Evolutionary conservation across 92 coral and sea anemone genomes (phyloP).

Genomic region (Anthopleura xanthogrammica): DNA sequence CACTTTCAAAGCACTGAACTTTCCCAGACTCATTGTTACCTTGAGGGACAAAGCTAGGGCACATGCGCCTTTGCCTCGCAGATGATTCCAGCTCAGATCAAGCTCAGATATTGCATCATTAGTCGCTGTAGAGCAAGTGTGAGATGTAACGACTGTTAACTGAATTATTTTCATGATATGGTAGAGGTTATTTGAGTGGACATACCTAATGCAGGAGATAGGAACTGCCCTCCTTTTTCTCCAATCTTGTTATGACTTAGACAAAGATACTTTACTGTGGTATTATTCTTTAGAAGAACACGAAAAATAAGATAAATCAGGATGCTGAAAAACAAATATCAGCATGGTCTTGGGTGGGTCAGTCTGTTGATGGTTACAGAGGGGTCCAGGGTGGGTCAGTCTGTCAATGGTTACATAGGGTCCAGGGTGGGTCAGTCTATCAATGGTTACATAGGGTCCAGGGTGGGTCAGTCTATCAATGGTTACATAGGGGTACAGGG

Average conservation of each 20-base stretch:
- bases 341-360: not conserved
- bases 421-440: not conserved
- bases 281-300: conserved; percentile 52
- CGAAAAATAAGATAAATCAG: not conserved
- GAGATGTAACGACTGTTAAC: not conserved
- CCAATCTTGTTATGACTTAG: conserved; percentile 90
- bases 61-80: conserved; percentile 92
- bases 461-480: not conserved
- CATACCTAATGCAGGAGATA: conserved; percentile 87
- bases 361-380: not conserved
- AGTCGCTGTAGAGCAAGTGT: conserved; percentile 55
- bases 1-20: no score
- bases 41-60: conserved; percentile 89
- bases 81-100: conserved; percentile 96
- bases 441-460: not conserved
- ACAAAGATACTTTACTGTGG: conserved; percentile 75
- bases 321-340: not conserved
- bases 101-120: conserved; percentile 80
- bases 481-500: not conserved
- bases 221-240: conserved; percentile 81
- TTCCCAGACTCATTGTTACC: conserved; percentile 40
- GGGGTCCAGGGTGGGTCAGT: not conserved
- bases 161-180: not conserved
- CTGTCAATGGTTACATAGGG: not conserved
- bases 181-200: not conserved